Base-by-base conservation (phyloP, 2,113 vertebrate species). In the Catharus minimus region DNA sequence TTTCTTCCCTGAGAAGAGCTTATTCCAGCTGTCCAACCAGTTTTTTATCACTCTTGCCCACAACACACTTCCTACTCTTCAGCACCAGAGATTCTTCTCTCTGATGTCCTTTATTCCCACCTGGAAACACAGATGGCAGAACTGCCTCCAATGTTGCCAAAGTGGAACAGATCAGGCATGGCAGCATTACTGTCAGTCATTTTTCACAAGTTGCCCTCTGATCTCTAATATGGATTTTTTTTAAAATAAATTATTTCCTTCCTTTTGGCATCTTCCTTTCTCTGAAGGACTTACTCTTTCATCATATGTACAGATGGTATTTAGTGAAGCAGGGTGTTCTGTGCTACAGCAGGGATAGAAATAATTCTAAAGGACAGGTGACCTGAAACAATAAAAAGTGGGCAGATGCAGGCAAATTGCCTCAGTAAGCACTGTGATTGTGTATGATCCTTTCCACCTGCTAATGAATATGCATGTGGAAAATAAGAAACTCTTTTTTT, bases 391-490 rank as follows among this genome's bases (percentile, higher is more conserved):
- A 88, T 85, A 87, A 90, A 84, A 57, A 87, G 55, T 84, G 57
- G 87, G 88, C 91, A 95, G 90, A 90, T 93, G 91, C 72, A 90
- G 38, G 76, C 62, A 93, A 92, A 91, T 69, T 92, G 92, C 91
- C 74, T 91, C 89, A 88, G 82, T 95, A 93, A 94, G 88, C 84
- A 90, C 57, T 71, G 78, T 87, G 91, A 88, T 73, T 92, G 76
- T 88, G 65, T 67, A 61, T 74, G 74, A 86, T 62, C 76, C 89
- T 76, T 92, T 90, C 92, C 81, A 95, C 81, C 89, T 94, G 94
- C 89, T 95, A 83, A 92, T 94, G 92, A 93, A 93, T 96, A 94
- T 94, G 82, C 89, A 95, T 88, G 81, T 22, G 9, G 49, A 85
- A 93, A 95, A 91, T 36, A 90, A 94, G 74, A 76, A 91, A 86